Base-by-base conservation (phyloP, 1,140 invertebrate genomes). In the Drosophila mayri region DNA sequence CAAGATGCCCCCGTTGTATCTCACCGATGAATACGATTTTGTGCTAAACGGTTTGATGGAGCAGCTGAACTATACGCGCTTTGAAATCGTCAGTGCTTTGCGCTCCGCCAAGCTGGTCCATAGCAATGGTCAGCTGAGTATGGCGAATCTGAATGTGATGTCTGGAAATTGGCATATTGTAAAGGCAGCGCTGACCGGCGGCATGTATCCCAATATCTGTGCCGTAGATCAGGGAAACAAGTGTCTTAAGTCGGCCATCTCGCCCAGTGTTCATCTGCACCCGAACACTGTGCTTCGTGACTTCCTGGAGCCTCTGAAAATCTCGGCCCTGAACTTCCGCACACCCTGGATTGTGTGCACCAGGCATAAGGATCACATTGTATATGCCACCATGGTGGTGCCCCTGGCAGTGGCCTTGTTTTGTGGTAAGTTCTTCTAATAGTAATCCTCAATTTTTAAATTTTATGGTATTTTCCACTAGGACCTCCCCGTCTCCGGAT, bases 91-190 rank as follows among this genome's bases (percentile, higher is more conserved):
- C 2, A 97, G 96, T 3, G 97, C 98, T 77, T 92, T 99, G n/a
- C 94, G 97, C 68, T 96, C 97, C 0, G 95, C 96, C 1, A 96
- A 97, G 8, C 96, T 99, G 82, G 95, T 99, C 1, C 95, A 96
- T 62, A 94, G 95, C 0, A 93, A 95, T 79, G 97, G 96, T 2
- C 94, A 95, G 5, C 95, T 96, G 2, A 96, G 97, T 84, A 96
- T 98, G 30, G 93, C 95, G 76, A 95, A 96, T 75, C 93, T 97
- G 5, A 99, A 99, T 93, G 92, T 94, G 0, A 97, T 98, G 93
- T 97, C 98, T 1, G 96, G 97, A 81, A 97, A 97, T 92, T 99
- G 98, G 98, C 95, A 97, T 16, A 95, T 98, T 14, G 96, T 99
- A 0, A 99, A 99, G 93, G 98, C 97, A 4, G 97, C 97, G 6